A percentile compares a stretch with the other conserved stretches of the same genome.
These are phyloP conservation scores for Papilio gigon DNA, from an alignment of 2,888 invertebrate species.

Conservation along the genomic window DNA sequence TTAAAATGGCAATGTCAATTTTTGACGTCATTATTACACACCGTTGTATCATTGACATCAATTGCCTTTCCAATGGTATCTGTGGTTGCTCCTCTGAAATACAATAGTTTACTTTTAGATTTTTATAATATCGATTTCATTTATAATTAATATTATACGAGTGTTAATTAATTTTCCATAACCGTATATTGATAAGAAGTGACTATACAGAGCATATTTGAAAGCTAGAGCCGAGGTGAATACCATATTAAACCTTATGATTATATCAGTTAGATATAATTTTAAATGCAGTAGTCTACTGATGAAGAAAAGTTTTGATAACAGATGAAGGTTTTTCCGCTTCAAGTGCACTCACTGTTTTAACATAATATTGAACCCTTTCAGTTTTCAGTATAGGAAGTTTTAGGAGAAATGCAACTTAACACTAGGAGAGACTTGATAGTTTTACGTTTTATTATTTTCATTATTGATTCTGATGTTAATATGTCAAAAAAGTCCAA, in stretches of 20 bases:
- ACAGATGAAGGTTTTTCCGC: neutral
- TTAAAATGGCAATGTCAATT: slow-evolving; percentile 51
- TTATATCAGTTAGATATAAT: neutral
- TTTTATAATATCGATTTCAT: too few relatives aligned
- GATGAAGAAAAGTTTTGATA: neutral
- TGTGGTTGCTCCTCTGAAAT: neutral
- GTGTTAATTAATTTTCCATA: too few relatives aligned
- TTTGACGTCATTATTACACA: neutral
- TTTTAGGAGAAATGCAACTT: too few relatives aligned
- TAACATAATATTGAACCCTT: too few relatives aligned
- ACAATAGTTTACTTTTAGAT: neutral
- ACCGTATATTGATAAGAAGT: too few relatives aligned
- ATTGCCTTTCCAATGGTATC: neutral
- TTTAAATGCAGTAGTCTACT: neutral
- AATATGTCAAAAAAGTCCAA: neutral
- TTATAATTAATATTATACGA: too few relatives aligned
- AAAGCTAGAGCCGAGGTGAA: neutral
- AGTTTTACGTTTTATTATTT: neutral
- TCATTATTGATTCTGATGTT: neutral
- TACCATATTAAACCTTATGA: neutral
- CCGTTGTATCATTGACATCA: neutral
- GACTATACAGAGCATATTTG: too few relatives aligned
- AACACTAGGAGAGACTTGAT: too few relatives aligned
- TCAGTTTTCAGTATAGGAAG: too few relatives aligned
- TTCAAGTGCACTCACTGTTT: neutral